phyloP scores from a whole-genome alignment of 2,113 vertebrate genomes.

The Sula dactylatra region DNA sequence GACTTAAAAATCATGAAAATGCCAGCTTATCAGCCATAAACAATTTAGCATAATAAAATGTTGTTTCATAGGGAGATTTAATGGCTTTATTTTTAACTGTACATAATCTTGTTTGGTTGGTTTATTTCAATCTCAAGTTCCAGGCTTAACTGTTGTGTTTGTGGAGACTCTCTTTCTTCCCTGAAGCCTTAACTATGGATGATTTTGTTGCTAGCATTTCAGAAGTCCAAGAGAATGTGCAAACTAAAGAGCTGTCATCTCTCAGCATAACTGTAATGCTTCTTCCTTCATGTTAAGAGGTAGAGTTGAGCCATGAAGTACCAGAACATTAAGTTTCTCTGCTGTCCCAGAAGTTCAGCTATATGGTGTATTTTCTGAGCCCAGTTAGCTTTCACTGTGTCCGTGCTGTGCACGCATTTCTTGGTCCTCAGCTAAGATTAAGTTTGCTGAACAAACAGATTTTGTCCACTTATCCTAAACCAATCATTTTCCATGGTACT shows the following conservation, averaged over 20 bases:
- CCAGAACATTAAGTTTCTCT: background rate
- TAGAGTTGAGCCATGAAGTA: background rate
- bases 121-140: background rate
- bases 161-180: background rate
- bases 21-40: background rate
- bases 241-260: background rate
- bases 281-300: background rate
- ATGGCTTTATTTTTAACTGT: background rate
- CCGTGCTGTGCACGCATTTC: background rate
- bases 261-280: background rate
- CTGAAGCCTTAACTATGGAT: background rate
- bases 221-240: background rate
- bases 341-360: background rate
- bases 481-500: background rate
- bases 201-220: background rate
- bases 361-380: background rate
- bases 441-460: constrained; percentile 43
- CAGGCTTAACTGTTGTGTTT: background rate
- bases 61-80: background rate
- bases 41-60: background rate
- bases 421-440: constrained; percentile 25
- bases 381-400: background rate
- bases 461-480: background rate
- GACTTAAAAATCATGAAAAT: background rate
- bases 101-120: background rate